Evolutionary conservation across 2,113 vertebrate species (phyloP), one percentile per base, ranked within the genome.

Genomic region (Motacilla tschutschensis): DNA sequence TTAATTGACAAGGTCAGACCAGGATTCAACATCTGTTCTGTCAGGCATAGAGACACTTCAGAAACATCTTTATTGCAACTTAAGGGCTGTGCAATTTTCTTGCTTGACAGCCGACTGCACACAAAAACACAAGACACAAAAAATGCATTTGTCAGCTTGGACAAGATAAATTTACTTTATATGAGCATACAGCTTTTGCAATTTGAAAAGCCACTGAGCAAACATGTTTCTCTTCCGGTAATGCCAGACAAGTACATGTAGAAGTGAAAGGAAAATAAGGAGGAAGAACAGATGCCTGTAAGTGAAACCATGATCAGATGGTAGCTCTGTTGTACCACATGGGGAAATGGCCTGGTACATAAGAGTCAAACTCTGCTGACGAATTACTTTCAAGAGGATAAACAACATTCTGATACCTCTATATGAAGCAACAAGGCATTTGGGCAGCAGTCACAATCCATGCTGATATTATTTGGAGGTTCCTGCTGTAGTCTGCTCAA

Each of bases 81-180:
- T 35, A 28, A 66, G 57, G 36, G 54, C 33, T 79, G n/a, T 31
- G 36, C 64, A 44, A 47, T 88, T 88, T 79, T 85, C 60, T 33
- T 63, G 54, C 58, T 62, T 64, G 83, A 83, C 43, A 65, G 54
- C 14, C 0, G 1, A 69, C 67, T 9, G 28, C 43, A 79, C 36
- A 36, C 60, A 85, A 51, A 69, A 48, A 0, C 72, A 79, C 24
- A 54, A 70, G 57, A 79, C 26, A 79, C 12, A 85, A 79, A 84
- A 83, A 81, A 82, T 53, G 20, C 57, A 71, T 58, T 73, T 76
- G 51, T 76, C 67, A 91, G 64, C 38, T 77, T 28, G 44, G 84
- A 79, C 38, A 91, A 70, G 41, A 33, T 77, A 72, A 70, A 85
- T 93, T 84, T 79, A 73, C 71, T 75, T 92, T 53, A 20, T 63